phyloP scores from a whole-genome alignment of 2,888 invertebrate genomes.

The Eupithecia inturbata region DNA sequence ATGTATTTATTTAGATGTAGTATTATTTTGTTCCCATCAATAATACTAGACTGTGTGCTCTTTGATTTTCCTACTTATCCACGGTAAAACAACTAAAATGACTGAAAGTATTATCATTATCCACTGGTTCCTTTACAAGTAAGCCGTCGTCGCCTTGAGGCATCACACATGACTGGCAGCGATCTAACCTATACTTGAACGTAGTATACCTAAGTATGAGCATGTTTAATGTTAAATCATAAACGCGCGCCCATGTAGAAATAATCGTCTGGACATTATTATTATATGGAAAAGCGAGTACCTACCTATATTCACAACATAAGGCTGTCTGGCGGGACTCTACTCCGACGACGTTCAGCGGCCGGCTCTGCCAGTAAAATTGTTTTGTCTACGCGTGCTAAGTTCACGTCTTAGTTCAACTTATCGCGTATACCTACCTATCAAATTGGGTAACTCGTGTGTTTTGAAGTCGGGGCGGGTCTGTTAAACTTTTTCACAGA shows the following conservation, averaged over 20 bases:
- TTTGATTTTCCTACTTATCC: not conserved
- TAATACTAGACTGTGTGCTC: not conserved
- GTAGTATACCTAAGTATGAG: not conserved
- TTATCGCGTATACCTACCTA: constrained; percentile 1
- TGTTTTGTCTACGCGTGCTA: constrained; percentile 24
- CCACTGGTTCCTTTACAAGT: not conserved
- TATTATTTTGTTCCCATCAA: not conserved
- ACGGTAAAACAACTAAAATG: not conserved
- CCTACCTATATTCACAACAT: not conserved
- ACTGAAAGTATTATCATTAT: not conserved
- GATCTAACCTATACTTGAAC: not conserved
- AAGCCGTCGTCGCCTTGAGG: not conserved
- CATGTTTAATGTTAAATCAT: constrained; percentile 10
- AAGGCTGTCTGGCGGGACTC: constrained; percentile 21
- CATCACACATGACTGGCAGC: constrained; percentile 11
- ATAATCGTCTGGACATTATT: constrained; percentile 20
- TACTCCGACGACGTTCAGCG: not conserved
- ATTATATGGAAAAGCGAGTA: constrained; percentile 14
- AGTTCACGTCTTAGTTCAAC: constrained; percentile 22
- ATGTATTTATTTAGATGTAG: not conserved
- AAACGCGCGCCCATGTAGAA: constrained; percentile 20
- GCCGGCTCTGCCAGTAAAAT: not conserved
- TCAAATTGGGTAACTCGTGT: not conserved
- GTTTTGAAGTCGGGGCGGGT: not conserved
- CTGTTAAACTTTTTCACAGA: not conserved